Base-by-base conservation (phyloP, 2,797 vertebrate species). In the Eulemur coronatus region DNA sequence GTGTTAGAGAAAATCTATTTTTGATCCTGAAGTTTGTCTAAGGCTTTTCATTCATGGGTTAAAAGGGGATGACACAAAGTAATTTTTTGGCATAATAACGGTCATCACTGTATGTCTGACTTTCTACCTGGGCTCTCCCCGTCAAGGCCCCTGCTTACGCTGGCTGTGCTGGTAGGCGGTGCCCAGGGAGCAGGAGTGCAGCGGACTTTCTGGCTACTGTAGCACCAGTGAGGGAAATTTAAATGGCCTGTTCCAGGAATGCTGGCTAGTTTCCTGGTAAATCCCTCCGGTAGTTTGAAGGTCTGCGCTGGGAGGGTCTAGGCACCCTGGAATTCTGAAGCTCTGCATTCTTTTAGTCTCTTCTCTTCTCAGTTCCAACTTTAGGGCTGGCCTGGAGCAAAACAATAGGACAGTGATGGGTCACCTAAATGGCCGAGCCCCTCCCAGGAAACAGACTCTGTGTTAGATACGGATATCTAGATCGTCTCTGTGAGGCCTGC, bases 401-500 rank as follows among this genome's bases (percentile, higher is more conserved):
- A 80, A 48, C 9, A 26, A 0, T 10, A 28, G 35, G 46, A 48
- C 1, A 50, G 24, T 1, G 24, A 5, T n/a, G 55, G 61, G 10
- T 38, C 43, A 7, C 15, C 0, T 0, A 57, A 38, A 70, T 5
- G 79, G n/a, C 59, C 2, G 15, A 70, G 24, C 1, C 13, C n/a
- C 8, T 11, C 78, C 61, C 4, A 1, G 52, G 20, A 48, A 10
- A 4, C 5, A 38, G 35, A 26, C 48, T 92, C 41, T 15, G 10
- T 5, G 4, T 6, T 33, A 33, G 7, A 9, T 2, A 26, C 2
- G 4, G 13, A 10, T 18, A 26, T 41, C 22, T 28, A n/a, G 6
- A 28, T 9, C 4, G 4, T 4, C 8, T 12, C 22, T 0, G 2
- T 0, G 13, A 59, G 13, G 30, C 7, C 41, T 28, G 6, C 13